These are phyloP conservation scores for Xestobium rufovillosum DNA, from an alignment of 2,888 invertebrate species.

Conservation along the genomic window DNA sequence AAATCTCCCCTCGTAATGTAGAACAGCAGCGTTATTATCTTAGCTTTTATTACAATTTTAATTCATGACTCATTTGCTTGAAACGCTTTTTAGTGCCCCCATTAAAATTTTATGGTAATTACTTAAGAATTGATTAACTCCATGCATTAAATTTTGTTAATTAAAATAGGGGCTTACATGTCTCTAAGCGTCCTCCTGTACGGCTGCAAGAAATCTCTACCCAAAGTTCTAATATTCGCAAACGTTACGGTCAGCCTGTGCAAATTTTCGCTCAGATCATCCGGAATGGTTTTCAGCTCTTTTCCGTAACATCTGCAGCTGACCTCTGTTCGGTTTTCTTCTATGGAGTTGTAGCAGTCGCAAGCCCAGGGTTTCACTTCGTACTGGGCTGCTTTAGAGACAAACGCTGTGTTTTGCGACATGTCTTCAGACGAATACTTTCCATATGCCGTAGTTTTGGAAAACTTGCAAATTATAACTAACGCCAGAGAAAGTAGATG, in stretches of 20 bases:
- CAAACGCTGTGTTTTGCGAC: conserved; percentile 1
- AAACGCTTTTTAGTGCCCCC: no score
- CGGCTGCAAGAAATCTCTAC: conserved; percentile 32
- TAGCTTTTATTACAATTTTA: no score
- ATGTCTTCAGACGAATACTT: conserved; percentile 13
- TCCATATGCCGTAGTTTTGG: conserved; percentile 8
- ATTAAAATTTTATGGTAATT: no score
- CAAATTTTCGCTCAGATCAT: conserved; percentile 30
- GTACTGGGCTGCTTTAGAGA: conserved; percentile 11
- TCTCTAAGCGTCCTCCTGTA: conserved; percentile 38
- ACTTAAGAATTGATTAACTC: no score
- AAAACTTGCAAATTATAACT: conserved; percentile 5
- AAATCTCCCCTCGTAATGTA: no score
- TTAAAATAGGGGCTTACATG: conserved; percentile 34
- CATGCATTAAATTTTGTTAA: no score
- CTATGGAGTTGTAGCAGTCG: conserved; percentile 31
- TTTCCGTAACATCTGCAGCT: conserved; percentile 36
- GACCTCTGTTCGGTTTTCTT: conserved; percentile 26
- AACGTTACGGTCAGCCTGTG: conserved; percentile 37
- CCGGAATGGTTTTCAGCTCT: conserved; percentile 32
- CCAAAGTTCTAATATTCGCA: conserved; percentile 33
- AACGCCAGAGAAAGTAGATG: conserved; percentile 3
- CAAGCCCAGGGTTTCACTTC: conserved; percentile 21
- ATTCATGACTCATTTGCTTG: no score
- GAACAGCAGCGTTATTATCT: no score